A percentile compares a stretch with the other conserved stretches of the same genome.
Evolutionary conservation across 2,113 vertebrate genomes (phyloP).

Genomic region (Crotophaga sulcirostris): DNA sequence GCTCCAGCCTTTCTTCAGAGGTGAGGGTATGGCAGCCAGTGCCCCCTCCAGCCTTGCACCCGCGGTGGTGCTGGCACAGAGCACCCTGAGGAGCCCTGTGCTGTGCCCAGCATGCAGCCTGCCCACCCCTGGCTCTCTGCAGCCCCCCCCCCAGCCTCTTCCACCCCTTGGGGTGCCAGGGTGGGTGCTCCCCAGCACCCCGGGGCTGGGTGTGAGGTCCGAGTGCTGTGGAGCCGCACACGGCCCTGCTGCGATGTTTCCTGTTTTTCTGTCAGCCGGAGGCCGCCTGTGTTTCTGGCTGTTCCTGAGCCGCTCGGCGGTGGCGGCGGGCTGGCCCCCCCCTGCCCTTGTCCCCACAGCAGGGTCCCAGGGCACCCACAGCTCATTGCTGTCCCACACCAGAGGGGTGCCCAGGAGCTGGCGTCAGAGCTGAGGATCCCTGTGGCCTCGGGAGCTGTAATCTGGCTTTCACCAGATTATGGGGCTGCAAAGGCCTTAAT

Average conservation of each 20-base stretch:
- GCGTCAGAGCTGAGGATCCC: background rate
- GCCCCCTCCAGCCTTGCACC: rapidly evolving
- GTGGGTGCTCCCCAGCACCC: background rate
- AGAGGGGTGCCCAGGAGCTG: background rate
- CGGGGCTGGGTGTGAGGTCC: background rate
- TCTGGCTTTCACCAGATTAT: conserved; percentile 52
- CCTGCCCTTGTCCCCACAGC: background rate
- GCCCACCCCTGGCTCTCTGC: background rate
- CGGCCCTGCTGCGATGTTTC: background rate
- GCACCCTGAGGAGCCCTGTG: rapidly evolving
- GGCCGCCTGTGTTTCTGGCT: conserved; percentile 29
- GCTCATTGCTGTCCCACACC: background rate
- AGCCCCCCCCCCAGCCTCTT: background rate
- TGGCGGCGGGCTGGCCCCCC: rapidly evolving
- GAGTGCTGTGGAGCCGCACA: rapidly evolving
- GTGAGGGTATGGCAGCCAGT: rapidly evolving
- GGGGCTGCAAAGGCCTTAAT: conserved; percentile 29
- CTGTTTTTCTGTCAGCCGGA: conserved; percentile 49
- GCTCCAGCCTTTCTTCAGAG: background rate
- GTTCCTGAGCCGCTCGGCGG: background rate
- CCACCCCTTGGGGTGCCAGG: background rate
- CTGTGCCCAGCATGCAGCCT: rapidly evolving
- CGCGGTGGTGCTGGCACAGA: rapidly evolving
- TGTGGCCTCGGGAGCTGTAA: background rate
- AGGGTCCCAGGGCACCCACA: background rate